Evolutionary conservation across 2,888 invertebrate species (phyloP).

Genomic region (Amphiduros pacificus): DNA sequence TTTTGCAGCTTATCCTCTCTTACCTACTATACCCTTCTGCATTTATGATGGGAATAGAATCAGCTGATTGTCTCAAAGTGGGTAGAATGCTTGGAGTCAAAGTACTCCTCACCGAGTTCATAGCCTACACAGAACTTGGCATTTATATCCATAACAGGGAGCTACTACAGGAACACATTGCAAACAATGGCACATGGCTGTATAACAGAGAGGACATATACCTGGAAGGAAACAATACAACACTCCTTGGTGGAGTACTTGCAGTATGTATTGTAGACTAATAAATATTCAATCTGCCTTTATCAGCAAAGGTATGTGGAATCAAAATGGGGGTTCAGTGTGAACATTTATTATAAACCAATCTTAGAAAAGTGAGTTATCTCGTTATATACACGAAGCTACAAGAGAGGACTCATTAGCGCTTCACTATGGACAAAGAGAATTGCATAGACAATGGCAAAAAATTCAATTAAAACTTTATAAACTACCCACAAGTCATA

Average conservation of each 20-base stretch:
- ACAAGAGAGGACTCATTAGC: no score
- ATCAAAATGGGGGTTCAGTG: no score
- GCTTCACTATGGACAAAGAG: no score
- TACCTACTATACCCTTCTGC: constrained; percentile 26
- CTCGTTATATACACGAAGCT: no score
- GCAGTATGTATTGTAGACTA: constrained; percentile 16
- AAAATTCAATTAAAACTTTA: no score
- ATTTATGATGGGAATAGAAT: constrained; percentile 26
- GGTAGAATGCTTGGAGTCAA: constrained; percentile 20
- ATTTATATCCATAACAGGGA: not conserved
- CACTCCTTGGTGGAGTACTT: constrained; percentile 7
- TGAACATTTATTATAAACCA: no score
- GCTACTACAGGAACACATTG: not conserved
- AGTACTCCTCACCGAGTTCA: not conserved
- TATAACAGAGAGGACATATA: constrained; percentile 5
- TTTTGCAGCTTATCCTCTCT: constrained; percentile 16
- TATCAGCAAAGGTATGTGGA: no score
- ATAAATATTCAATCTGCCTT: no score
- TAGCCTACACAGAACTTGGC: not conserved
- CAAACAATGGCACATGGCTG: constrained; percentile 18
- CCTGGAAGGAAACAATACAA: not conserved
- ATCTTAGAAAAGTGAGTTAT: no score
- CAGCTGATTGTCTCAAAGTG: constrained; percentile 24
- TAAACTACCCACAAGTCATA: not conserved
- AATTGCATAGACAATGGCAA: no score